Evolutionary conservation across 92 coral and sea anemone genomes (phyloP).

Genomic region (Heliopora coerulea): DNA sequence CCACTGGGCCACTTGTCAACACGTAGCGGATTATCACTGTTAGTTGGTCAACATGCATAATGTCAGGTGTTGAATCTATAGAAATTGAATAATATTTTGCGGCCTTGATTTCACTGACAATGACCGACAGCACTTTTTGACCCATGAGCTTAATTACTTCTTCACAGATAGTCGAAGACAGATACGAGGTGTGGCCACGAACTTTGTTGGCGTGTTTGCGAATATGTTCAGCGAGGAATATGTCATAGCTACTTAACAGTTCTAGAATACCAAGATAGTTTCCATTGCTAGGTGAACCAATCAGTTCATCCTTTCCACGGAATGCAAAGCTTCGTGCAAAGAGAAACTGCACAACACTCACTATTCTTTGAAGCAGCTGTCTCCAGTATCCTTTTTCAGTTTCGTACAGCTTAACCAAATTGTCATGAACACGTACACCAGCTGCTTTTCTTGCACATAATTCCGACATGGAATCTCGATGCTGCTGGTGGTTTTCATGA

Average conservation of each 20-base stretch:
- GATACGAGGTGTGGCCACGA: background rate
- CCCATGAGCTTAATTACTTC: background rate
- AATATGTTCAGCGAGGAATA: background rate
- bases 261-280: conserved; percentile 2
- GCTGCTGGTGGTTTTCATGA: background rate
- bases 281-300: background rate
- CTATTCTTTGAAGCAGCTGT: background rate
- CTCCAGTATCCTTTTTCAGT: background rate
- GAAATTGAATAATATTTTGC: conserved; percentile 1
- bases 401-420: background rate
- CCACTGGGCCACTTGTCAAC: background rate
- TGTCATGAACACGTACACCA: background rate
- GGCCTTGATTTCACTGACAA: background rate
- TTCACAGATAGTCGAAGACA: background rate
- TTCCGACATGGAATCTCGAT: background rate
- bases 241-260: background rate
- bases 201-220: background rate
- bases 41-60: background rate
- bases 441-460: no score
- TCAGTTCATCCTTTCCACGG: background rate
- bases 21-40: background rate
- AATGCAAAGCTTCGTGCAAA: conserved; percentile 1
- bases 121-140: background rate
- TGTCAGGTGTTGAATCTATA: background rate
- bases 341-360: background rate